These are phyloP conservation scores for Thamnophis sirtalis DNA, from an alignment of 2,113 vertebrate species.

Conservation along the genomic window DNA sequence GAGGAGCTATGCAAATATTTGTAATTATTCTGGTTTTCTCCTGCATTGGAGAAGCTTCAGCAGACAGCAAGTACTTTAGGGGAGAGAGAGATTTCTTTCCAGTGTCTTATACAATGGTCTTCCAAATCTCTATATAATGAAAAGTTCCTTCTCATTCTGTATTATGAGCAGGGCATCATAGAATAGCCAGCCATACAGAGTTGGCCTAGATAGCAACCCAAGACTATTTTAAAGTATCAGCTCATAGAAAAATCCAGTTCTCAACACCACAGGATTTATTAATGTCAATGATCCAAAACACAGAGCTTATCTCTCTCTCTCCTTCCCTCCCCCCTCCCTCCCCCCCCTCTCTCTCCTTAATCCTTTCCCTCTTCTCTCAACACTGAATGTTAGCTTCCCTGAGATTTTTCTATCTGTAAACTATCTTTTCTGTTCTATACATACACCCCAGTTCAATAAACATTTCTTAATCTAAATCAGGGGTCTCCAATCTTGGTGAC, in stretches of 20 bases:
- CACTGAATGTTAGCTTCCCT: not conserved
- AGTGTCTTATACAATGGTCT: not conserved
- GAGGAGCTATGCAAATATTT: not conserved
- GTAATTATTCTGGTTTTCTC: not conserved
- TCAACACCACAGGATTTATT: slow-evolving; percentile 17
- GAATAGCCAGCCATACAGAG: not conserved
- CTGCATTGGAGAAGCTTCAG: not conserved
- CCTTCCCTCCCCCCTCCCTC: not conserved
- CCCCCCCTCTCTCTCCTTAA: not conserved
- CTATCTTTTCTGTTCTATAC: not conserved
- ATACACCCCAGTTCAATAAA: not conserved
- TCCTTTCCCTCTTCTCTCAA: not conserved
- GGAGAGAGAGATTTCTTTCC: not conserved
- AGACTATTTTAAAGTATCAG: slow-evolving; percentile 5
- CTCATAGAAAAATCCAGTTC: not conserved
- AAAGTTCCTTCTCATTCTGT: not conserved
- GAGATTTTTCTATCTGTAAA: not conserved
- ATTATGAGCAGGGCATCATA: not conserved
- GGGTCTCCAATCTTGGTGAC: too few species aligned
- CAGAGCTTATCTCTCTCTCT: not conserved
- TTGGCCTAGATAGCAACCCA: slow-evolving; percentile 17
- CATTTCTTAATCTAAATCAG: not conserved
- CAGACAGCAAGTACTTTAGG: not conserved
- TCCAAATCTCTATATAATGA: not conserved
- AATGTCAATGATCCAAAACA: not conserved